These are phyloP conservation scores for Planiliza haematocheilus DNA, from an alignment of 2,113 vertebrate species.

Conservation along the genomic window DNA sequence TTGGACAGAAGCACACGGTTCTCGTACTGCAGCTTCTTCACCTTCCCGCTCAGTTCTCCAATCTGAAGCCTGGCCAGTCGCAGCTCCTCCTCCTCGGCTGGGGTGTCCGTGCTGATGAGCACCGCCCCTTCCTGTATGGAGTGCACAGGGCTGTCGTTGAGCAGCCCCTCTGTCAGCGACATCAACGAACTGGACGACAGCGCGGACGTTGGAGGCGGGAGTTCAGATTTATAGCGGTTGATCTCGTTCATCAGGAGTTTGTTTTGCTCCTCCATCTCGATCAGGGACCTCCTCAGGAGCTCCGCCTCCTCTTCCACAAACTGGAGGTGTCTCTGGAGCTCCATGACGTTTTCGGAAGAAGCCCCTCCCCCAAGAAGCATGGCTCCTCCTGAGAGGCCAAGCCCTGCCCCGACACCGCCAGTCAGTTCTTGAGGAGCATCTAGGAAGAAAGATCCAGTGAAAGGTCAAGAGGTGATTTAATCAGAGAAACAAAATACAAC, in stretches of 20 bases:
- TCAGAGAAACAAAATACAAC: too few relatives aligned
- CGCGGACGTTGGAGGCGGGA: conserved; percentile 82
- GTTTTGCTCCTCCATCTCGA: conserved; percentile 98
- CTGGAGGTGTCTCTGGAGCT: conserved; percentile 95
- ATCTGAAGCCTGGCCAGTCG: conserved; percentile 91
- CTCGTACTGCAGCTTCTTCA: conserved; percentile 99
- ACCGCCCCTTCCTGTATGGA: conserved; percentile 86
- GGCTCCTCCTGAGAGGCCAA: conserved; percentile 66
- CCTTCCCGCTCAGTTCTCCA: conserved; percentile 92
- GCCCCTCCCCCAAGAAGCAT: conserved; percentile 78
- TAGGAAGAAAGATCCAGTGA: conserved; percentile 16
- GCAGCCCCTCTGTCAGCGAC: conserved; percentile 62
- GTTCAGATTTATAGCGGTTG: conserved; percentile 93
- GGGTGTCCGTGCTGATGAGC: conserved; percentile 88
- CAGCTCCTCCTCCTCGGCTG: conserved; percentile 88
- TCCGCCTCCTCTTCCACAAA: conserved; percentile 99
- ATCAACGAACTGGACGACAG: conserved; percentile 65
- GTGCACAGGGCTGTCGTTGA: conserved; percentile 66
- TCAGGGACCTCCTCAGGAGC: conserved; percentile 91
- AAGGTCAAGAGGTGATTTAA: not conserved
- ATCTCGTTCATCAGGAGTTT: conserved; percentile 95
- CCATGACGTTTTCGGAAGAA: conserved; percentile 88
- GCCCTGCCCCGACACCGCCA: conserved; percentile 52
- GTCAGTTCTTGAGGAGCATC: conserved; percentile 67
- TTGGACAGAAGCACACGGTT: conserved; percentile 97